Evolutionary conservation across 2,797 vertebrate species (phyloP).

Genomic region (Squalus acanthias): DNA sequence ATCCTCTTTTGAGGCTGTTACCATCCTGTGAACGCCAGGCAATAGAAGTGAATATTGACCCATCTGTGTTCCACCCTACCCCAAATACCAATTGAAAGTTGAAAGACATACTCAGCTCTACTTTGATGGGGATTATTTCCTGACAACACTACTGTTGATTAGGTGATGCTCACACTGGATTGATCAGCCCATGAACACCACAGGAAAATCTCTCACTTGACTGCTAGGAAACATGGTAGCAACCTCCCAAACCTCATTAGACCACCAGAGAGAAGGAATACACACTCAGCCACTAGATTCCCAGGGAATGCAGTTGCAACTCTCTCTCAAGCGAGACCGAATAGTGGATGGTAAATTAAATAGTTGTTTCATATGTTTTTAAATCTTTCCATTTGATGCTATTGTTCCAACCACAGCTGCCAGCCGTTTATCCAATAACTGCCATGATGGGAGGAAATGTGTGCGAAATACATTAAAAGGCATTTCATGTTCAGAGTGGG

Average conservation of each 20-base stretch:
- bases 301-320: not conserved
- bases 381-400: not conserved
- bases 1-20: not conserved
- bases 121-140: not conserved
- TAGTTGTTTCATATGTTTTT: not conserved
- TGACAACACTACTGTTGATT: not conserved
- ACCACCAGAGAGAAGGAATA: not conserved
- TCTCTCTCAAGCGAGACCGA: not conserved
- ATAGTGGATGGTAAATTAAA: not conserved
- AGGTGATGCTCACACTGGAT: not conserved
- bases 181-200: not conserved
- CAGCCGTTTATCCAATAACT: not conserved
- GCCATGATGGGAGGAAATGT: not conserved
- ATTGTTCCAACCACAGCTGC: conserved; percentile 11
- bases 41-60: not conserved
- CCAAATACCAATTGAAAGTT: not conserved
- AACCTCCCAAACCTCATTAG: not conserved
- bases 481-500: not conserved
- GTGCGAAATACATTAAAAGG: not conserved
- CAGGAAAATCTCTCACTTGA: not conserved
- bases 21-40: not conserved
- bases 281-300: not conserved
- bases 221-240: not conserved
- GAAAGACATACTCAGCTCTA: not conserved
- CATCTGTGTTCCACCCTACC: too few species aligned